Evolutionary conservation across 2,113 vertebrate species (phyloP).

Genomic region (Emydocephalus ijimae): DNA sequence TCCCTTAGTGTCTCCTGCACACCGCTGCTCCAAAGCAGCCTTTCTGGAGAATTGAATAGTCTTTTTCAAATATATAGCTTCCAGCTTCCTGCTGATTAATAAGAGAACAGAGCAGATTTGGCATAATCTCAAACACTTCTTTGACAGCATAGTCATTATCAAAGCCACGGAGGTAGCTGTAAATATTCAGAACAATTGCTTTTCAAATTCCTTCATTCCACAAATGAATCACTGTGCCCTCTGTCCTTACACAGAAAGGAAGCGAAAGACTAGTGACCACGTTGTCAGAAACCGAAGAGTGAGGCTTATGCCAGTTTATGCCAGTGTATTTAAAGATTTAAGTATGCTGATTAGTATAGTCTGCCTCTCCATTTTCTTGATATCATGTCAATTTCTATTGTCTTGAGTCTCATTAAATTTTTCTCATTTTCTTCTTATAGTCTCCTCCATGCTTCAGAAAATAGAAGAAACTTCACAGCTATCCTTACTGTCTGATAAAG

Average conservation of each 20-base stretch:
- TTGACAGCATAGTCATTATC: background rate
- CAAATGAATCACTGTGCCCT: conserved; percentile 45
- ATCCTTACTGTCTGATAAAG: conserved; percentile 49
- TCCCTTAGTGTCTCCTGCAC: background rate
- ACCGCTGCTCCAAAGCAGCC: background rate
- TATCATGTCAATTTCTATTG: conserved; percentile 17
- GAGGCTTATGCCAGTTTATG: conserved; percentile 31
- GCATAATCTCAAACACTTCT: conserved; percentile 7
- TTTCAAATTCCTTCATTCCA: conserved; percentile 36
- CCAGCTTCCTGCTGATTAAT: conserved; percentile 13
- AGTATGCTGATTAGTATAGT: conserved; percentile 45
- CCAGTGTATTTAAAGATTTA: conserved; percentile 52
- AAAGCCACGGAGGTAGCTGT: conserved; percentile 5
- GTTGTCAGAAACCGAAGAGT: conserved; percentile 29
- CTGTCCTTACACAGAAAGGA: conserved; percentile 48
- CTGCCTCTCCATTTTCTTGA: conserved; percentile 24
- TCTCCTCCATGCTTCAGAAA: background rate
- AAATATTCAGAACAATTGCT: conserved; percentile 23
- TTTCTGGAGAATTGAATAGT: background rate
- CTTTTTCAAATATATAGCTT: background rate
- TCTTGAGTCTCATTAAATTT: conserved; percentile 44
- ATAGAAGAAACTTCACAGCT: conserved; percentile 27
- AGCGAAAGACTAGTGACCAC: conserved; percentile 45
- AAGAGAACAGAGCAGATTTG: conserved; percentile 11
- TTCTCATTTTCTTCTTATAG: conserved; percentile 32